Evolutionary conservation across 2,113 vertebrate genomes (phyloP), one percentile per base, ranked within the genome.

Genomic region (Anarrhichthys ocellatus): DNA sequence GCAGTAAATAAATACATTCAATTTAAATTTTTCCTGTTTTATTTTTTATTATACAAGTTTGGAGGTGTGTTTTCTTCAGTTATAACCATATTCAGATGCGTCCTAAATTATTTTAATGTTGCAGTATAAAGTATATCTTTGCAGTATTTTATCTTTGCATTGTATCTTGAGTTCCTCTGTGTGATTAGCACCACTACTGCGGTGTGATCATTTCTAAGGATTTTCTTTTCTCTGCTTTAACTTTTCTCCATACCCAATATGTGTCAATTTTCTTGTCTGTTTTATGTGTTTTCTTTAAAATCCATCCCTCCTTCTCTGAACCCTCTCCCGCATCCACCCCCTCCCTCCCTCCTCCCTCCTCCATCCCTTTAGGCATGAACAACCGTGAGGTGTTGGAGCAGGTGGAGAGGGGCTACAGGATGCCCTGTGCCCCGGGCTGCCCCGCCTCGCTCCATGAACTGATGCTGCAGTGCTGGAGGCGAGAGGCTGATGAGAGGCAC

Each of bases 341-440:
- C 34, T 34, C 20, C 27, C 38, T 40, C 48, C 17, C 27, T 59
- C 78, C 74, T 86, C 32, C 32, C 32, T 46, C 27, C 38, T 40
- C 48, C 17, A 32, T 59, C 78, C 68, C 74, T 86, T 5, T 54
- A 99, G 98, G 98, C 84, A 99, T 99, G 98, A 99, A 97, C 92
- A 99, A 99, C 93, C 94, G 98, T 2, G 98, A 99, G 93, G 98
- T 99, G 76, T 63, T 99, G 95, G 98, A 99, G 91, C 97, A 97
- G 90, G 98, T 99, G 81, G 98, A 99, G 78, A 93, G 96, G 4
- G 98, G 98, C 3, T 99, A 99, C 92, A 95, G 98, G 78, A 99
- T 99, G 98, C 96, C 96, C 0, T 96, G 96, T 72, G 97, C 98
- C 0, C 93, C 89, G 0, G 95, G 89, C 87, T 98, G 97, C 84